A percentile compares a stretch with the other conserved stretches of the same genome.
Conservation (phyloP, 2,888 invertebrate species). For the Abscondita cerata region DNA sequence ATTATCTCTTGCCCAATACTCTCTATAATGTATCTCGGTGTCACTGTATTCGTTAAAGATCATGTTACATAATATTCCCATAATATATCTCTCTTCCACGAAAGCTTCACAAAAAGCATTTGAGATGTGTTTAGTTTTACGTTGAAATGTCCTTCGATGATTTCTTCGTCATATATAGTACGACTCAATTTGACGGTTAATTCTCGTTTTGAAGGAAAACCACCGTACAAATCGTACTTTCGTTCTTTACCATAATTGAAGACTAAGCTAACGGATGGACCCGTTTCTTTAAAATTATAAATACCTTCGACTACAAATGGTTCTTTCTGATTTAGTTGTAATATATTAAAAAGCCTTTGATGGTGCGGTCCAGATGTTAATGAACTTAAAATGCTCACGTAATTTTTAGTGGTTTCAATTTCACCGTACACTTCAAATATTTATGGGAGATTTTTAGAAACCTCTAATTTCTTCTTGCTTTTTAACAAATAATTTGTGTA, state of each 20-base stretch:
- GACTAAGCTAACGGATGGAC: conserved; percentile 37
- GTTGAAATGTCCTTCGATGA: conserved; percentile 36
- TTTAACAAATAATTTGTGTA: conserved; percentile 38
- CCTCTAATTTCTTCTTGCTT: conserved; percentile 34
- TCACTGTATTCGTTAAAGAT: conserved; percentile 42
- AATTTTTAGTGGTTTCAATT: conserved; percentile 36
- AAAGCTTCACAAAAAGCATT: conserved; percentile 40
- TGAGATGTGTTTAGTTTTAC: conserved; percentile 41
- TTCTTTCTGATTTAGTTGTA: conserved; percentile 41
- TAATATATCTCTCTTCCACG: conserved; percentile 35
- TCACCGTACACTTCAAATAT: conserved; percentile 38
- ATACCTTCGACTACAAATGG: conserved; percentile 38
- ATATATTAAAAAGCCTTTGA: conserved; percentile 31
- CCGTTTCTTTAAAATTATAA: conserved; percentile 37
- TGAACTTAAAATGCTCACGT: conserved; percentile 32
- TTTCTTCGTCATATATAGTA: conserved; percentile 36
- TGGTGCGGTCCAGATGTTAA: conserved; percentile 29
- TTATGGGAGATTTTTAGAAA: conserved; percentile 38
- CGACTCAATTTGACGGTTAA: conserved; percentile 37
- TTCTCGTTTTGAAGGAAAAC: conserved; percentile 41
- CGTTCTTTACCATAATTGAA: conserved; percentile 38
- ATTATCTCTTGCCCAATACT: conserved; percentile 41
- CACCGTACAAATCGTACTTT: conserved; percentile 38
- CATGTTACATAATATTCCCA: conserved; percentile 36
- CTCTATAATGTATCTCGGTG: conserved; percentile 38